Conservation (phyloP, 2,797 vertebrate genomes). For the Neosilurus hyrtlii region DNA sequence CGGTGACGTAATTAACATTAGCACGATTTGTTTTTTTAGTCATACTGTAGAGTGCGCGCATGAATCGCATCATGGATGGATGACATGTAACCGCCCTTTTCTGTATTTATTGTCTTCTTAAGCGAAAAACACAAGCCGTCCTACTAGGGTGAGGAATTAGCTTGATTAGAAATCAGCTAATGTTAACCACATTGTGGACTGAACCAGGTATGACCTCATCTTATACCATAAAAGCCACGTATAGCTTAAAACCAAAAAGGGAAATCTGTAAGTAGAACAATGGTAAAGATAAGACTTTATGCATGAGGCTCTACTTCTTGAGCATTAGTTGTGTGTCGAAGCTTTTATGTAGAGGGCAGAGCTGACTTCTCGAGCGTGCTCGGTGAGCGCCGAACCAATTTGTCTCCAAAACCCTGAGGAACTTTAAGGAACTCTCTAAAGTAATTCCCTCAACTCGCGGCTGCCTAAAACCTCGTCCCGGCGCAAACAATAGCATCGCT, state of each 20-base stretch:
- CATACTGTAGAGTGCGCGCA: constrained; percentile 46
- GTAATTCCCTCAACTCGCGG: constrained; percentile 74
- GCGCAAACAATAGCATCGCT: constrained; percentile 77
- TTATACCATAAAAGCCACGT: neutral
- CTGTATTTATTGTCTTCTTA: constrained; percentile 59
- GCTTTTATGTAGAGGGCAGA: constrained; percentile 56
- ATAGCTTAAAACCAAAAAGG: neutral
- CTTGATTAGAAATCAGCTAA: constrained; percentile 63
- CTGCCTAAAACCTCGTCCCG: constrained; percentile 73
- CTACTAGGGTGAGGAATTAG: constrained; percentile 57
- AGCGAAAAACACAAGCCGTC: constrained; percentile 47
- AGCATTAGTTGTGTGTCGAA: constrained; percentile 24
- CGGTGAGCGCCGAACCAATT: constrained; percentile 73
- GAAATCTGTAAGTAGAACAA: neutral
- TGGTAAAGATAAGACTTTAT: neutral
- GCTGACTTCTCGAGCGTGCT: constrained; percentile 60
- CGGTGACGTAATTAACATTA: constrained; percentile 67
- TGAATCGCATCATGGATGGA: neutral
- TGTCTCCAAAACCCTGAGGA: constrained; percentile 74
- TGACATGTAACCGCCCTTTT: constrained; percentile 11
- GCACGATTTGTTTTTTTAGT: constrained; percentile 66
- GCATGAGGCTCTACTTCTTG: neutral
- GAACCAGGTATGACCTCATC: constrained; percentile 22
- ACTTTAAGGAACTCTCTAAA: constrained; percentile 69
- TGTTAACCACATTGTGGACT: constrained; percentile 31